Evolutionary conservation across 2,113 vertebrate genomes (phyloP), one percentile per base, ranked within the genome.

Genomic region (Tychaedon coryphoeus): DNA sequence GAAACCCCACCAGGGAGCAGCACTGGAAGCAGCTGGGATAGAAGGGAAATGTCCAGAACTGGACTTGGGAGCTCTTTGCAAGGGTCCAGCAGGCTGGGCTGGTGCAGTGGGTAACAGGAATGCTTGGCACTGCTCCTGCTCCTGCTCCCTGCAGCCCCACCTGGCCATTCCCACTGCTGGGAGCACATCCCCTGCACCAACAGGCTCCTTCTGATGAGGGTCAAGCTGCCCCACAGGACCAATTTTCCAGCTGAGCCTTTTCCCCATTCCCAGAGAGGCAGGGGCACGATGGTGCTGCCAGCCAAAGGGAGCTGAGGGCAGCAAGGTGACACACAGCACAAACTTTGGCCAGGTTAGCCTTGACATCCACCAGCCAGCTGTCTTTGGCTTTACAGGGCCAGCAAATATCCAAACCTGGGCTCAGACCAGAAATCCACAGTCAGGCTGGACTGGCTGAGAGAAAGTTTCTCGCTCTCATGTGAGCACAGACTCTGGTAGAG

Each of bases 111-210:
- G 7, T 43, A 31, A 53, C 36, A 79, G 33, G 50, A 82, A 34
- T 1, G 29, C 24, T 43, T 61, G 62, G 57, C 42, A 65, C 22
- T 51, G 70, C 51, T 72, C 50, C 14, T 38, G 61, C 15, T 76
- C 40, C 23, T 25, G 38, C 47, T 72, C 12, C 33, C 56, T 62
- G 57, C 67, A 79, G 19, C 45, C 33, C 11, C 33, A 9, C 7
- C n/a, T 38, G 47, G 43, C 51, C 17, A 1, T 10, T 8, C 6
- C 8, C 4, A 4, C 50, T 3, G 25, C 12, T 5, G 45, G 17
- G 45, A 72, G 75, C 54, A 31, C 14, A 1, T 23, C 42, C 50
- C 40, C 24, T 2, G 11, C 9, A 9, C 56, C 62, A 56, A 15
- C 8, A 5, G 22, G 34, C 58, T 88, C 12, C 2, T 90, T 23